A percentile compares a stretch with the other conserved stretches of the same genome.
Conservation (phyloP, 2,797 vertebrate species). For the Sitta carolinensis region DNA sequence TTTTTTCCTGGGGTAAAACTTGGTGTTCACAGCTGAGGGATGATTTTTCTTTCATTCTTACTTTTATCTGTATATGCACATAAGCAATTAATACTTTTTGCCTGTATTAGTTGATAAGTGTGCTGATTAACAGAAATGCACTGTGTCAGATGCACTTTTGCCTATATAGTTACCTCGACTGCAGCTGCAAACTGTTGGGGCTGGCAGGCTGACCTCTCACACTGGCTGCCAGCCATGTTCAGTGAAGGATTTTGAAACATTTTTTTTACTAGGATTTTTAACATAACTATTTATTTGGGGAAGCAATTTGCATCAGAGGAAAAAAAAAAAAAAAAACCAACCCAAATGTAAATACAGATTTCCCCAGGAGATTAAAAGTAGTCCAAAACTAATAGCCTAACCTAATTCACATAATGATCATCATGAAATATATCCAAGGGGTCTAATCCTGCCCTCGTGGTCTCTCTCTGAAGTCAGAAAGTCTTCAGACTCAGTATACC, state of each 20-base stretch:
- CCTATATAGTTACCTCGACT: neutral
- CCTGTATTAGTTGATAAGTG: neutral
- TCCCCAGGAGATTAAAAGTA: constrained; percentile 45
- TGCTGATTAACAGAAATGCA: neutral
- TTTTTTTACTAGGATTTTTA: constrained; percentile 41
- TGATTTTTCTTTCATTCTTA: neutral
- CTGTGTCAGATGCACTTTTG: neutral
- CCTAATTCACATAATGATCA: constrained; percentile 41
- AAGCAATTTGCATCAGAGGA: neutral
- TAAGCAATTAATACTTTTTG: neutral
- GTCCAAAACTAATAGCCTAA: constrained; percentile 51
- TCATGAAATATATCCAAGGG: neutral
- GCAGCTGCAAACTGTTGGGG: neutral
- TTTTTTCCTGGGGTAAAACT: neutral
- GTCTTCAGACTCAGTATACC: neutral
- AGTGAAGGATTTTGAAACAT: constrained; percentile 6
- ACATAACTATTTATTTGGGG: constrained; percentile 41
- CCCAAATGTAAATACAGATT: constrained; percentile 41
- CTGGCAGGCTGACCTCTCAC: constrained; percentile 46
- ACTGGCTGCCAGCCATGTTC: neutral
- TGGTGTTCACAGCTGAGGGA: neutral
- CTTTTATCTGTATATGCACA: neutral
- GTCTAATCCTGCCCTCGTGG: neutral
- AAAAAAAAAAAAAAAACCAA: rapidly evolving
- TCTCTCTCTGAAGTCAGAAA: neutral